These are phyloP conservation scores for Phalloptychus januarius DNA, from an alignment of 2,797 vertebrate species.

Conservation along the genomic window DNA sequence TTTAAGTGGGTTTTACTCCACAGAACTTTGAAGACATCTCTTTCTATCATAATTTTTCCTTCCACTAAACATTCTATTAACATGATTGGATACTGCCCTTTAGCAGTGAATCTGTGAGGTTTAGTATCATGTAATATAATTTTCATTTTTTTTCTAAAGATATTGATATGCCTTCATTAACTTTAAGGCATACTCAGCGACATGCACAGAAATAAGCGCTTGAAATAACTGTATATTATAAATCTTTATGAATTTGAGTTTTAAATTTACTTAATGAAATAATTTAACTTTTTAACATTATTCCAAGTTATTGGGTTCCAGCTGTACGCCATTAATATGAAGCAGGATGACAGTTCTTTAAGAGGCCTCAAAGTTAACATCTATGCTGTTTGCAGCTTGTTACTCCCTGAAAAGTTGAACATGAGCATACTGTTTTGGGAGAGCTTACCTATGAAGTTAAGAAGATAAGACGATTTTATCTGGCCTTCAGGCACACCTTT, in stretches of 20 bases:
- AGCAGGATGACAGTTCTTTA: not conserved
- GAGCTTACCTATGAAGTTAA: slow-evolving; percentile 48
- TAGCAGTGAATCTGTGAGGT: not conserved
- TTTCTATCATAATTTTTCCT: not conserved
- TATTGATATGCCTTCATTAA: not conserved
- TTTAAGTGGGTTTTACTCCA: not conserved
- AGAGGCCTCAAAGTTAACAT: not conserved
- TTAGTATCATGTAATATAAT: not conserved
- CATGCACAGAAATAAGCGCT: not conserved
- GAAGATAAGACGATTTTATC: slow-evolving; percentile 27
- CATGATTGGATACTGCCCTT: not conserved
- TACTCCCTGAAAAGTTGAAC: not conserved
- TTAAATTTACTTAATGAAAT: not conserved
- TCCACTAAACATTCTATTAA: not conserved
- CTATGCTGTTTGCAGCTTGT: not conserved
- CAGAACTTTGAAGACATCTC: not conserved
- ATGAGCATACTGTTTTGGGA: slow-evolving; percentile 1
- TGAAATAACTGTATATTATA: not conserved
- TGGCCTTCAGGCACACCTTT: slow-evolving; percentile 61
- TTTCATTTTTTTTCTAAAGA: not conserved
- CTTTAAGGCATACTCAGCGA: not conserved
- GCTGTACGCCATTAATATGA: not conserved
- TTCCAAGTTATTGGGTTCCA: not conserved
- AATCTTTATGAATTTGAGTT: not conserved
- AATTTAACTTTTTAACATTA: not conserved